Evolutionary conservation across 2,113 vertebrate genomes (phyloP), one percentile per base, ranked within the genome.

Genomic region (Cryptomyrus ogoouensis): DNA sequence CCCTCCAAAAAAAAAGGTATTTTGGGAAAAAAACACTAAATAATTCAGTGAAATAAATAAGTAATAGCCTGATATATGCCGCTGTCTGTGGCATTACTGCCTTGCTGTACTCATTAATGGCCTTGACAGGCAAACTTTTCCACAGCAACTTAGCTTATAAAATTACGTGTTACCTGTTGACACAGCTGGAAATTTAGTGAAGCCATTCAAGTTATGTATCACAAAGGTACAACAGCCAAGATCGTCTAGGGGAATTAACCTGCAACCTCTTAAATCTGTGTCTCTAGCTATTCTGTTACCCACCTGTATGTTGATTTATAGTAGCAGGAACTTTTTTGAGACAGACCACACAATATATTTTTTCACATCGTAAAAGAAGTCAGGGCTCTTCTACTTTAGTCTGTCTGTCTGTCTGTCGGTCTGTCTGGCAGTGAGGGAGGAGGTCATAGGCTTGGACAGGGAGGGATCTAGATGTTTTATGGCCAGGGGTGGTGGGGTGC

Each of bases 1-100:
- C 15, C 17, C 9, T 9, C 46, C 49, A 91, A 15, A 47, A 89
- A 92, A 93, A 94, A 95, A 95, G 94, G 94, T 94, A 89, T 94
- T 96, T 95, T 94, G 92, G 94, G 95, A 95, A 95, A 56, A 96
- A 96, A 95, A 95, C 94, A 94, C 93, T 96, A 94, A 95, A 96
- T 96, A 92, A 96, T 96, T 96, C 92, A 96, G 91, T 56, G 49
- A 80, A 74, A 94, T 95, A 93, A 95, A 96, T 96, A 96, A 96
- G 94, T 96, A 95, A 95, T 95, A 93, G 91, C 92, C 92, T 91
- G 93, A 95, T 95, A 95, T 95, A 94, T 94, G 94, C 95, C 94
- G 94, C 95, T 95, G 80, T 95, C 94, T 93, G 93, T 94, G 95
- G 93, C 92, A 83, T 94, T 94, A 95, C 94, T 94, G 94, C 93